These are phyloP conservation scores for Pachycephala philippinensis DNA, from an alignment of 2,113 vertebrate species.

Conservation along the genomic window DNA sequence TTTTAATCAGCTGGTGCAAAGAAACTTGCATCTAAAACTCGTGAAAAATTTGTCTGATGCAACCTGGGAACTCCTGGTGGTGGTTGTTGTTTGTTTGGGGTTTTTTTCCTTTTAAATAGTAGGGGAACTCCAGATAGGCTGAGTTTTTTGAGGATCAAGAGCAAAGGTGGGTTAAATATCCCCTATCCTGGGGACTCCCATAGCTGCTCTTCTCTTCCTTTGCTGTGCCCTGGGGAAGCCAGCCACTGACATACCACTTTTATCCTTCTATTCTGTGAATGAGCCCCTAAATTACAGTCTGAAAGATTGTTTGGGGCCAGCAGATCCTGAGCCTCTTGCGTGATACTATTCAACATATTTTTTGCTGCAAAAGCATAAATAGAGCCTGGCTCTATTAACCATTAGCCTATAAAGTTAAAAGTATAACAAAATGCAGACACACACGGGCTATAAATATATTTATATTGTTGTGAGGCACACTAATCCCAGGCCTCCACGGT, in stretches of 20 bases:
- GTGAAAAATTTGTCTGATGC: not conserved
- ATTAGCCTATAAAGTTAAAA: not conserved
- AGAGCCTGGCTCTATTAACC: not conserved
- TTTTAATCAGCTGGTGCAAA: not conserved
- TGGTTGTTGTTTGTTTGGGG: not conserved
- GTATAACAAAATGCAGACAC: not conserved
- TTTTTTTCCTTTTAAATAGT: not conserved
- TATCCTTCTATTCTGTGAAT: not conserved
- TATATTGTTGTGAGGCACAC: not conserved
- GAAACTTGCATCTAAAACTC: not conserved
- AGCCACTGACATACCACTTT: not conserved
- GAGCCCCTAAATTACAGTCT: not conserved
- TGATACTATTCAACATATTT: not conserved
- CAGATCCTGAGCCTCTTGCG: not conserved
- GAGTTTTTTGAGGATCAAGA: not conserved
- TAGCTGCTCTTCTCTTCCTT: not conserved
- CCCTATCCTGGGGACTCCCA: not conserved
- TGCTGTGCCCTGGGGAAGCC: not conserved
- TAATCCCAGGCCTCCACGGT: accelerated
- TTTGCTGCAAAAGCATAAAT: not conserved
- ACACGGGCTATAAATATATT: not conserved
- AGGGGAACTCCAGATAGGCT: not conserved
- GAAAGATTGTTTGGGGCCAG: not conserved
- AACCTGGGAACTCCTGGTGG: not conserved
- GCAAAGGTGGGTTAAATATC: not conserved